These are phyloP conservation scores for Phoeniculus purpureus DNA, from an alignment of 2,797 vertebrate genomes.

Conservation along the genomic window DNA sequence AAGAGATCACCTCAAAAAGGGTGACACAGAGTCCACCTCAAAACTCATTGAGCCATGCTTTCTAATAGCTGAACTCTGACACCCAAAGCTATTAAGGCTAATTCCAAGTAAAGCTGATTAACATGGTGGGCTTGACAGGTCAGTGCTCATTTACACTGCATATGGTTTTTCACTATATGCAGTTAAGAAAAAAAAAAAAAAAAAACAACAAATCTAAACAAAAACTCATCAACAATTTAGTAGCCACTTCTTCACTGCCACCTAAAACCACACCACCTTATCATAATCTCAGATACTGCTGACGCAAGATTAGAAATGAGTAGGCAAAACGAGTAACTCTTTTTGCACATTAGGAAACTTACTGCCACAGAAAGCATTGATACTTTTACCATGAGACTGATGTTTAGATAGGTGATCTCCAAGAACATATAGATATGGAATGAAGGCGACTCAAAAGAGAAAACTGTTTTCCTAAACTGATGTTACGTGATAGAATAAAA, in stretches of 20 bases:
- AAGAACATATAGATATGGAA: neutral
- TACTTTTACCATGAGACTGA: neutral
- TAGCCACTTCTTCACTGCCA: neutral
- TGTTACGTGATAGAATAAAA: neutral
- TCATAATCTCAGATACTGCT: neutral
- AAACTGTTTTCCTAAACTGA: neutral
- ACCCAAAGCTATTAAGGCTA: neutral
- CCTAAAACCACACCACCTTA: neutral
- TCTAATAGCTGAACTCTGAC: neutral
- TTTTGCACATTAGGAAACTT: neutral
- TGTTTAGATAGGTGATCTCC: neutral
- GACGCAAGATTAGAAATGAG: neutral
- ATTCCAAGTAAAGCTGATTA: neutral
- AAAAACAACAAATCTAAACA: neutral
- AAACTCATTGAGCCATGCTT: neutral
- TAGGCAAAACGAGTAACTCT: neutral
- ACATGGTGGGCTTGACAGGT: neutral
- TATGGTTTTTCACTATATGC: neutral
- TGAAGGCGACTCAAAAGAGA: neutral
- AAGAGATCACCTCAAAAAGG: too few species aligned
- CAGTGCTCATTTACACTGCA: neutral
- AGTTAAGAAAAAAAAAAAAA: neutral
- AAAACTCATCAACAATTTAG: neutral
- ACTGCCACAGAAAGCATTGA: neutral
- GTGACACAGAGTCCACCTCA: neutral